Percentiles rank a stretch among this genome's conserved stretches.
Conservation (phyloP, 1,140 invertebrate genomes). For the Zaprionus africanus region DNA sequence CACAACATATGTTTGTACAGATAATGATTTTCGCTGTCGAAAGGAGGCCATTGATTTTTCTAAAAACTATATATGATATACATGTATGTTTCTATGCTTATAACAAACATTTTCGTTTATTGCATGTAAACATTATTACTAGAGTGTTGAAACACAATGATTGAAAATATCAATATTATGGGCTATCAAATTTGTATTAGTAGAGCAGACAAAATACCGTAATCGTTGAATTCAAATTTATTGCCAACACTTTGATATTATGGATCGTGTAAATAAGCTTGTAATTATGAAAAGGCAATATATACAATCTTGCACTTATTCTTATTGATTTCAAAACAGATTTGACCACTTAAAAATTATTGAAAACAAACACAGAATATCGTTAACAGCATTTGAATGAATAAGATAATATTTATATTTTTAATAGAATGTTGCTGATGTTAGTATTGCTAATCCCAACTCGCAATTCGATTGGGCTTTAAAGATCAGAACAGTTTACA, state of each 20-base stretch:
- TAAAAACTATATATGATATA: neutral
- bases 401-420: neutral
- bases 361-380: neutral
- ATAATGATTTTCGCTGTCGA: neutral
- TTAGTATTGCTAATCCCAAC: neutral
- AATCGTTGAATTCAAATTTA: neutral
- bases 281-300: neutral
- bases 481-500: neutral
- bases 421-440: neutral
- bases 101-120: neutral
- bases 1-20: neutral
- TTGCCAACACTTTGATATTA: neutral
- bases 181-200: neutral
- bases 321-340: neutral
- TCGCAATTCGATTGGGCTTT: neutral
- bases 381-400: neutral
- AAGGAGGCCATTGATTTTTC: constrained; percentile 1
- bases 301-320: neutral
- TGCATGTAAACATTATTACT: neutral
- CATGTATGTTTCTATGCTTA: neutral
- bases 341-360: neutral
- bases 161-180: constrained; percentile 4
- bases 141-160: neutral
- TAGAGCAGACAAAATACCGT: neutral
- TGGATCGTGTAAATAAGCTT: constrained; percentile 2